Conservation (phyloP, 2,797 vertebrate species). For the Cirrhinus mrigala region DNA sequence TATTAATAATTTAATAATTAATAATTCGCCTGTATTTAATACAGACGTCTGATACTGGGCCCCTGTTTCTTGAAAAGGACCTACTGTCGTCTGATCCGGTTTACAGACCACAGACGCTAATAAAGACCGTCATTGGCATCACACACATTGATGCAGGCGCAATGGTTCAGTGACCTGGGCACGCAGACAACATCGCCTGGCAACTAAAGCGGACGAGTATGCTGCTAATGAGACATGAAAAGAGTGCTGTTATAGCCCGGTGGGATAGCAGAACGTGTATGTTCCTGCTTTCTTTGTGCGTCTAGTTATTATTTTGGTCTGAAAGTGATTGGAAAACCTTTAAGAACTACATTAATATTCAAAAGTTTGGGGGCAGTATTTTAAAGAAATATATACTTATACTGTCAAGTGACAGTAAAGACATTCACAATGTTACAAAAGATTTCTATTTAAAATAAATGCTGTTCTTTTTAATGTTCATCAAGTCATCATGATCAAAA, state of each 20-base stretch:
- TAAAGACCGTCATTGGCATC: conserved; percentile 23
- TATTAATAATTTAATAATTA: no score
- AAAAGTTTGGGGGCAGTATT: neutral
- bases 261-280: neutral
- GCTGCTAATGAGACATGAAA: conserved; percentile 38
- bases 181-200: conserved; percentile 1
- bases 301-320: neutral
- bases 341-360: no score
- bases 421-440: neutral
- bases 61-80: neutral
- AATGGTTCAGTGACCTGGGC: conserved; percentile 23
- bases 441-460: neutral
- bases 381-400: neutral
- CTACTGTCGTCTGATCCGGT: neutral
- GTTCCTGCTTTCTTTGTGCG: neutral
- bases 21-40: neutral
- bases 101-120: neutral
- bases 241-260: conserved; percentile 1
- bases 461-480: neutral
- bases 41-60: neutral
- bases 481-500: neutral
- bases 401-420: neutral
- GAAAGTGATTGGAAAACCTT: neutral
- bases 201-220: conserved; percentile 5
- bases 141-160: neutral